These are phyloP conservation scores for Rhynchonycteris naso DNA, from an alignment of 2,797 vertebrate species.

Conservation along the genomic window DNA sequence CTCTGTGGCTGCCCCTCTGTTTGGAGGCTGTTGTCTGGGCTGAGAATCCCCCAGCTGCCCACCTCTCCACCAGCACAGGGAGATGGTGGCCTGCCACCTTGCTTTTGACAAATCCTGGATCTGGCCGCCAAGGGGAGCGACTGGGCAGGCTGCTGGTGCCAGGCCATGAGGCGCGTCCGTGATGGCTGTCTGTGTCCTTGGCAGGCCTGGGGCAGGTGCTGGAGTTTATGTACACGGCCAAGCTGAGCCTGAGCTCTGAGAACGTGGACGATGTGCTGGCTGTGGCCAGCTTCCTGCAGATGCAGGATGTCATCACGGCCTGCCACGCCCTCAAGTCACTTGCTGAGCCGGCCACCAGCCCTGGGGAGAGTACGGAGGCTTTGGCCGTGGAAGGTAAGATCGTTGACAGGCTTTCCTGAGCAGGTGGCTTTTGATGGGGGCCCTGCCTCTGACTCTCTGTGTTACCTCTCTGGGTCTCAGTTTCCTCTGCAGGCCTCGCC, in stretches of 20 bases:
- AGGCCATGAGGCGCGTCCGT: background rate
- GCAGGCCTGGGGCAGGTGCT: constrained; percentile 96
- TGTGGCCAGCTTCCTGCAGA: constrained; percentile 96
- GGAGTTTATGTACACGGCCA: constrained; percentile 99
- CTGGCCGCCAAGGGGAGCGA: background rate
- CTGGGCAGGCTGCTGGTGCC: background rate
- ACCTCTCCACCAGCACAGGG: background rate
- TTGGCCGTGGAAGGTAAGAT: constrained; percentile 84
- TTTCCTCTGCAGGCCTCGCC: background rate
- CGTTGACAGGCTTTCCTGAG: background rate
- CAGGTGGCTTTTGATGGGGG: background rate
- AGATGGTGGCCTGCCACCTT: background rate
- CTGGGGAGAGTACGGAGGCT: constrained; percentile 62
- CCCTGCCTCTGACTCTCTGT: background rate
- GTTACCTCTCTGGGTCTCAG: background rate
- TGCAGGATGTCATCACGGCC: constrained; percentile 95
- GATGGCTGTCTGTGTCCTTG: constrained; percentile 38
- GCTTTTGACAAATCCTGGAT: background rate
- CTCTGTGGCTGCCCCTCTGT: background rate
- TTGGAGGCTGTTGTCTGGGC: background rate
- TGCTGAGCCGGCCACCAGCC: constrained; percentile 75
- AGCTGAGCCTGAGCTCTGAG: constrained; percentile 92
- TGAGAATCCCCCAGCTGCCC: background rate
- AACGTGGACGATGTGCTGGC: constrained; percentile 95
- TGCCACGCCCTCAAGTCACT: constrained; percentile 94